phyloP scores from a whole-genome alignment of 2,888 invertebrate species.

The Dusona sp. region DNA sequence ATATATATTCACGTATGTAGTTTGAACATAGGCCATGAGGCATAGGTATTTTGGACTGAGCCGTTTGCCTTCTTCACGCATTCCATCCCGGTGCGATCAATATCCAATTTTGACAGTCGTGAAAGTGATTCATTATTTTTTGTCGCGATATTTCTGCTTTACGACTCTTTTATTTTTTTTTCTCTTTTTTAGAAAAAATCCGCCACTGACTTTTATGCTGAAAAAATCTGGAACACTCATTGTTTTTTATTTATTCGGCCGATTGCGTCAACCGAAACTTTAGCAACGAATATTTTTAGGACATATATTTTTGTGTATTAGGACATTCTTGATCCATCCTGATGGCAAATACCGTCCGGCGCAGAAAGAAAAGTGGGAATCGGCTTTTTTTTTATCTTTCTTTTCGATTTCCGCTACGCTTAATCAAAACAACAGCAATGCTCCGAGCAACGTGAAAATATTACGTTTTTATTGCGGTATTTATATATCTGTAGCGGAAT shows the following conservation, averaged over 20 bases:
- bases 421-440: conserved; percentile 13
- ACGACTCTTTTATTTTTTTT: not conserved
- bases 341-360: conserved; percentile 4
- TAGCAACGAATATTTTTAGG: not conserved
- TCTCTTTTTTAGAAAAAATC: not conserved
- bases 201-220: not conserved
- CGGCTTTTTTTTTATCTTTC: not conserved
- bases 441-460: conserved; percentile 2
- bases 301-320: not conserved
- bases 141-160: not conserved
- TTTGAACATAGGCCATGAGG: not conserved
- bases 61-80: not conserved
- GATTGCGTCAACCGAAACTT: not conserved
- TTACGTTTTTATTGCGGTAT: not conserved
- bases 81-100: not conserved
- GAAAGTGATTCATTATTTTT: not conserved
- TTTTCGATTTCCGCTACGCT: conserved; percentile 28
- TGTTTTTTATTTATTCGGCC: not conserved
- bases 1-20: not conserved
- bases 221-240: not conserved
- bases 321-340: not conserved
- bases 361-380: conserved; percentile 11
- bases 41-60: not conserved
- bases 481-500: not conserved
- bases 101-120: not conserved